phyloP scores from a whole-genome alignment of 2,113 vertebrate genomes.

The Chunga burmeisteri region DNA sequence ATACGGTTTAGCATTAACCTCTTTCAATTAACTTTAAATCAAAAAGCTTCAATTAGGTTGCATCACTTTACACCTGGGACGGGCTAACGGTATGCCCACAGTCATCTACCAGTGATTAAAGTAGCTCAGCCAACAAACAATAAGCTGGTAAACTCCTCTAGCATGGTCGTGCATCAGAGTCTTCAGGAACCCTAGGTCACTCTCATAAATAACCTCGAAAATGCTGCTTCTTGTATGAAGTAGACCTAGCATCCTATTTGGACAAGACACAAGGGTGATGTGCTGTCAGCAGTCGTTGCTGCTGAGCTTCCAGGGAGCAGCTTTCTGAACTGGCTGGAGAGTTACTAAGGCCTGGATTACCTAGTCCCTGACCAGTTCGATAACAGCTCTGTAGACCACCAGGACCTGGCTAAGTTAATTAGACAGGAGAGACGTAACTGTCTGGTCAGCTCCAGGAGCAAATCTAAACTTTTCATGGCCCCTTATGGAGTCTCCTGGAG shows the following conservation, averaged over 20 bases:
- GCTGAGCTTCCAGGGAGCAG: not conserved
- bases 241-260: not conserved
- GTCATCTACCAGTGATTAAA: not conserved
- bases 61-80: not conserved
- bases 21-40: constrained; percentile 37
- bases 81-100: not conserved
- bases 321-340: not conserved
- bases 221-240: not conserved
- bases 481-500: not conserved
- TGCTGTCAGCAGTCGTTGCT: accelerated
- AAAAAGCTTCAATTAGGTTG: not conserved
- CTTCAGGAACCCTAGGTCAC: not conserved
- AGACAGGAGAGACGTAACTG: not conserved
- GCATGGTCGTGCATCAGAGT: not conserved
- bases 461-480: not conserved
- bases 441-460: not conserved
- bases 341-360: not conserved
- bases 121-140: not conserved
- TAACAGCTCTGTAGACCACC: not conserved
- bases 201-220: not conserved
- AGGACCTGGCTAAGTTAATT: not conserved
- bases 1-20: constrained; percentile 21
- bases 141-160: not conserved
- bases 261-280: not conserved
- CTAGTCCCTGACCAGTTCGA: accelerated